Evolutionary conservation across 2,888 invertebrate genomes (phyloP), one percentile per base, ranked within the genome.

Genomic region (Drosophila mulleri): DNA sequence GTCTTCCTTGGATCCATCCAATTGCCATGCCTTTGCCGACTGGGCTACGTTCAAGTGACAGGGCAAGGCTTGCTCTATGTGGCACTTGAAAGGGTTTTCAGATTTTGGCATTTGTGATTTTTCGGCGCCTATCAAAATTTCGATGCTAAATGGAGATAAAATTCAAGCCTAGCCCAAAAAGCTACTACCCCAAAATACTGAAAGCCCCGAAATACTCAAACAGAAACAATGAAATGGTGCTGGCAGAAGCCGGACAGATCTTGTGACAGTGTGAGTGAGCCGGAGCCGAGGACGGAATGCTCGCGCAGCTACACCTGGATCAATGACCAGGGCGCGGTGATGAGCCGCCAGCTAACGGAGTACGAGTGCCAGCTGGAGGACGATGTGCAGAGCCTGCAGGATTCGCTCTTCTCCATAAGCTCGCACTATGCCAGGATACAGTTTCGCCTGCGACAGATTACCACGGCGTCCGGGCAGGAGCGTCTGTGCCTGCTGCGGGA

Each of bases 351-450:
- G 11, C 52, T 81, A 0, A 83, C 88, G 4, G 18, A 64, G 0
- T 91, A 91, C 58, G 91, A 90, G 5, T 72, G 80, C 12, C 63
- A 78, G 32, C 67, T 92, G 42, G 91, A 91, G 58, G 81, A 79
- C 0, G 81, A 92, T 8, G 84, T 91, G 8, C 78, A 89, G 45
- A 50, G 65, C 1, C 52, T 92, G 45, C 91, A 92, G 56, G 72
- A 82, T 7, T 83, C 91, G 0, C 83, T 89, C 12, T 88, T 92
- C 11, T 52, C 79, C 7, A 63, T 91, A 5, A 88, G 89, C 9
- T 83, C 92, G 11, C 91, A 92, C 52, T 85, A 89, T 70, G 91
- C 91, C 2, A 89, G 88, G 9, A 73, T 92, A 18, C 92, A 92
- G 61, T 91, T 92, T 42, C 85, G 91, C 1, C 42, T 92, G 45